Evolutionary conservation across 2,888 invertebrate species (phyloP).

Genomic region (Archips crataeganus): DNA sequence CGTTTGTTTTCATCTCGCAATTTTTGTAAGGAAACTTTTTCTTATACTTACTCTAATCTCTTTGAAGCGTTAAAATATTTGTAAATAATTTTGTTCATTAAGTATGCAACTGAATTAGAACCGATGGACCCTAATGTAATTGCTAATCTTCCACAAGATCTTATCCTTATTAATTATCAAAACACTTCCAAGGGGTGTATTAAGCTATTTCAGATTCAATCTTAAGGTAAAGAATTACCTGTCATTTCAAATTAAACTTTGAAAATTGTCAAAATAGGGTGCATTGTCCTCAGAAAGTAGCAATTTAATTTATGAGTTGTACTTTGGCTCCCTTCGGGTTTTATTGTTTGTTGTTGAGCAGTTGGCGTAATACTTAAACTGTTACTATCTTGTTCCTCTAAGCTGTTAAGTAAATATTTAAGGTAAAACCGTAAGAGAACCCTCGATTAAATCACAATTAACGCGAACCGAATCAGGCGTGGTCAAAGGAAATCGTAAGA

Average conservation of each 20-base stretch:
- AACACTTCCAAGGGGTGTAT: not conserved
- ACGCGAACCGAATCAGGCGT: not conserved
- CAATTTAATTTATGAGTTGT: not conserved
- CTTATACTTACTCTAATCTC: slow-evolving; percentile 25
- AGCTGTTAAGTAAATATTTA: not conserved
- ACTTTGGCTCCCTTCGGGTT: not conserved
- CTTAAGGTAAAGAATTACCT: not conserved
- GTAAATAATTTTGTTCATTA: slow-evolving; percentile 2
- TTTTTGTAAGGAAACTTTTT: slow-evolving; percentile 24
- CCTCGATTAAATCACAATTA: not conserved
- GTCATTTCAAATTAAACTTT: not conserved
- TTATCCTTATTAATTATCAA: not conserved
- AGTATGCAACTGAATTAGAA: not conserved
- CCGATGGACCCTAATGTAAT: slow-evolving; percentile 4
- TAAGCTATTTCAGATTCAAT: not conserved
- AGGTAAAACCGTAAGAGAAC: not conserved
- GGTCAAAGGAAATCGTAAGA: not conserved
- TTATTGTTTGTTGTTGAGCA: not conserved
- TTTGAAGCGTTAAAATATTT: slow-evolving; percentile 27
- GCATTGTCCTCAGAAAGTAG: not conserved
- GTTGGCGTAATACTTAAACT: not conserved
- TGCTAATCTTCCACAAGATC: not conserved
- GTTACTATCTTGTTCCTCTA: not conserved
- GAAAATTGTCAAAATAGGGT: not conserved
- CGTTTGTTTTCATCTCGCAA: slow-evolving; percentile 17